These are phyloP conservation scores for Lepilemur ruficaudatus DNA, from an alignment of 2,797 vertebrate genomes.

Conservation along the genomic window DNA sequence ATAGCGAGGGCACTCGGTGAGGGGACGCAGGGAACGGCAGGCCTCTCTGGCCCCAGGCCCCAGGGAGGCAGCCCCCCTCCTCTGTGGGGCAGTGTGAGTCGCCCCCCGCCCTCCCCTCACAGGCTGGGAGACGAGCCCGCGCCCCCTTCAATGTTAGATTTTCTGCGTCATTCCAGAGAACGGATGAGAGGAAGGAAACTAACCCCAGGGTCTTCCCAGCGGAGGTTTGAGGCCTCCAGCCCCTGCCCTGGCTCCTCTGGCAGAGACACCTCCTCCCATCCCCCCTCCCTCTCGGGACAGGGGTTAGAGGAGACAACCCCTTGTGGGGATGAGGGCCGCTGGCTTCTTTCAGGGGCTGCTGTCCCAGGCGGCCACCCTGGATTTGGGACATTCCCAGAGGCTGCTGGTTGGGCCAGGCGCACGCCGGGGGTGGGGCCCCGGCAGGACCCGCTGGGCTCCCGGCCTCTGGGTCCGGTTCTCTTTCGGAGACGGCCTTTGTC, in stretches of 20 bases:
- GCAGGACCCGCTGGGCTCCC: fast-evolving
- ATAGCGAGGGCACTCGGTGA: too few relatives aligned
- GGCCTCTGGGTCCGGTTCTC: too few relatives aligned
- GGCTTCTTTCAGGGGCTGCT: not conserved
- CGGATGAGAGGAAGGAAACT: not conserved
- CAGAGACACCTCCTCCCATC: not conserved
- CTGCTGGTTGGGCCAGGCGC: not conserved
- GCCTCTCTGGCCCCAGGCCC: not conserved
- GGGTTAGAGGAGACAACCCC: not conserved
- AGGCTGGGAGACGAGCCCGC: fast-evolving
- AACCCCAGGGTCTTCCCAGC: not conserved
- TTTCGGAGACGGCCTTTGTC: fast-evolving
- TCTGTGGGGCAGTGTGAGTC: not conserved
- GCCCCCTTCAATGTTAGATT: fast-evolving
- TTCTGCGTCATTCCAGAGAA: fast-evolving
- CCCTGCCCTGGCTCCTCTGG: not conserved
- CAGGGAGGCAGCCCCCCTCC: not conserved
- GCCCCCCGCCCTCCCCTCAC: fast-evolving
- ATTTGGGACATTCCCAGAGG: not conserved
- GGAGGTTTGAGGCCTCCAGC: not conserved
- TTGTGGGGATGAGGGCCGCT: not conserved
- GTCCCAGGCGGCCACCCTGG: fast-evolving
- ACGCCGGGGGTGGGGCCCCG: not conserved
- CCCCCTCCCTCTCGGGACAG: not conserved
- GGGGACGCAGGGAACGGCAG: not conserved